Percentiles rank a stretch among this genome's conserved stretches.
These are phyloP conservation scores for Heliconius hewitsoni DNA, from an alignment of 1,140 invertebrate species.

Conservation along the genomic window DNA sequence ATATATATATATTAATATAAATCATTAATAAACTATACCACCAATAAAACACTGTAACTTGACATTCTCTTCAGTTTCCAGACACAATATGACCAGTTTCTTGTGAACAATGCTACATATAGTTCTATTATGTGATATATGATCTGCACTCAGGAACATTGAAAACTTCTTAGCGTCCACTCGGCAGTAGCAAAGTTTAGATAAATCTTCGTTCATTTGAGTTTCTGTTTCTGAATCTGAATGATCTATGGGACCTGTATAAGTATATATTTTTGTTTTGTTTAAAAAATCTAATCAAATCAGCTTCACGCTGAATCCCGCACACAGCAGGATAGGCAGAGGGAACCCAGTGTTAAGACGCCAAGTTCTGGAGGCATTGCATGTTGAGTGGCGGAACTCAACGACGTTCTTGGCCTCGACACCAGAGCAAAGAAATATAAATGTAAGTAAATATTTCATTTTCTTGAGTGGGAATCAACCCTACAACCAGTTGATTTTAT, in stretches of 20 bases:
- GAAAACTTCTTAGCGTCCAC: slow-evolving; percentile 77
- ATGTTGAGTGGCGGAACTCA: no score
- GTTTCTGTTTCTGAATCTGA: slow-evolving; percentile 73
- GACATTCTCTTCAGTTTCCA: slow-evolving; percentile 74
- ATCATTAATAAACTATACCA: slow-evolving; percentile 68
- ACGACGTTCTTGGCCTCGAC: no score
- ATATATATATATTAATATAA: background rate
- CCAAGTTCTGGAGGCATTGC: no score
- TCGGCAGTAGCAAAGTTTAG: slow-evolving; percentile 61
- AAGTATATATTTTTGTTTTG: no score
- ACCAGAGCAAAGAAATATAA: no score
- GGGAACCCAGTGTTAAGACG: no score
- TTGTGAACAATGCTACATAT: slow-evolving; percentile 76
- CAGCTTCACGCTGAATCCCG: no score
- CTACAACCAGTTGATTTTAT: no score
- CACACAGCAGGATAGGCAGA: no score
- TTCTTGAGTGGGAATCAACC: no score
- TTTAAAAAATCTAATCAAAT: no score
- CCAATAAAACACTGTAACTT: slow-evolving; percentile 77
- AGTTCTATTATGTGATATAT: slow-evolving; percentile 67
- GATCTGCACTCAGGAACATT: slow-evolving; percentile 75
- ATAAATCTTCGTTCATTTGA: slow-evolving; percentile 64
- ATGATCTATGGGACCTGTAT: slow-evolving; percentile 67
- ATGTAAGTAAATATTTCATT: no score
- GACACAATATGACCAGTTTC: slow-evolving; percentile 65